phyloP scores from a whole-genome alignment of 92 coral and sea anemone genomes.

The Scolanthus callimorphus region DNA sequence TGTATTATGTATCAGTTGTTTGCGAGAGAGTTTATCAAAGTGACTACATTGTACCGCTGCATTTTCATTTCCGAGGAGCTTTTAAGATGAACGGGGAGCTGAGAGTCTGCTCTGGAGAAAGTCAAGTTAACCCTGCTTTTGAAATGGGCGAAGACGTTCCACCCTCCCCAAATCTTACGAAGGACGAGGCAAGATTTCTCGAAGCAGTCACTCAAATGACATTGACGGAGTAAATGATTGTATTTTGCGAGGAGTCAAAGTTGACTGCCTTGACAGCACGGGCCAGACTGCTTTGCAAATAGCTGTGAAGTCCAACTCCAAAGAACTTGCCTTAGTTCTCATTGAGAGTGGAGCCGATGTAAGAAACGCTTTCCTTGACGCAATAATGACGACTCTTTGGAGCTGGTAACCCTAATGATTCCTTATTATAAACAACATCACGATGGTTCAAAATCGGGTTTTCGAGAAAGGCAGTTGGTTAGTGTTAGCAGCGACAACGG shows the following conservation, averaged over 20 bases:
- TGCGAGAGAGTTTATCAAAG: no score
- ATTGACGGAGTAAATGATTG: slow-evolving; percentile 21
- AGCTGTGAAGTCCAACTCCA: slow-evolving; percentile 44
- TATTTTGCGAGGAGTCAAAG: slow-evolving; percentile 21
- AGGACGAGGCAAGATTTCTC: slow-evolving; percentile 40
- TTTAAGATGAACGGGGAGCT: no score
- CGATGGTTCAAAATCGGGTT: not conserved
- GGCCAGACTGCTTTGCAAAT: slow-evolving; percentile 73
- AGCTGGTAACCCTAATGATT: slow-evolving; percentile 49
- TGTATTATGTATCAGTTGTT: no score
- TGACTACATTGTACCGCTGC: no score
- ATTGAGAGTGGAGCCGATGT: slow-evolving; percentile 52
- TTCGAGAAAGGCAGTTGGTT: not conserved
- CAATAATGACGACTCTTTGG: slow-evolving; percentile 57
- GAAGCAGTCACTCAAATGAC: slow-evolving; percentile 52
- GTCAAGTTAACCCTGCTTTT: no score
- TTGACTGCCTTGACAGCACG: slow-evolving; percentile 44
- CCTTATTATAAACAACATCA: slow-evolving; percentile 25
- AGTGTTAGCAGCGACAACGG: slow-evolving; percentile 1
- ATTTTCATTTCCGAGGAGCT: no score
- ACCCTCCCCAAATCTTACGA: slow-evolving; percentile 5
- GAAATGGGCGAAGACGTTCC: not conserved
- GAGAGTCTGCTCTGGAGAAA: no score
- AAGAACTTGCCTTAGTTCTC: slow-evolving; percentile 34
- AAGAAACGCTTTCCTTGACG: slow-evolving; percentile 63